Base-by-base conservation (phyloP, 2,113 vertebrate genomes). In the Lagopus leucura region DNA sequence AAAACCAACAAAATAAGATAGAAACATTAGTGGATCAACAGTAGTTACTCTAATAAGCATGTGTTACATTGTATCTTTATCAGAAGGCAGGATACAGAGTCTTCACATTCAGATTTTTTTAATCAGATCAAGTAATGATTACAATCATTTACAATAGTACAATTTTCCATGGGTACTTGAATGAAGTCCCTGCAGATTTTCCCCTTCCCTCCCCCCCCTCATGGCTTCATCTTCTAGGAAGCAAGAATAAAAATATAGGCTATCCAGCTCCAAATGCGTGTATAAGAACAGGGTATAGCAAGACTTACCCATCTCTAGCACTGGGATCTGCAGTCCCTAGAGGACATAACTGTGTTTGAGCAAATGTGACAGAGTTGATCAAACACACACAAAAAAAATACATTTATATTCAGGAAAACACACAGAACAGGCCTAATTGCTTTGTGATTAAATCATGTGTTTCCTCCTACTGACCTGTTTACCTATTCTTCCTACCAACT, bases 71-170 rank as follows among this genome's bases (percentile, higher is more conserved):
- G 73, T 45, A 61, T 86, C 76, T 88, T 84, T 61, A 75, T 63
- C 43, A 83, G 82, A 86, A 71, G 88, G 78, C 79, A 96, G 73
- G 34, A 84, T 92, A 89, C 57, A 86, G 90, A 92, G 54, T 52
- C 38, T 78, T 94, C 79, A 86, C 63, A 73, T 75, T 88, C 38
- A 57, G 36, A 14, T 38, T 66, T 4, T 72, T 75, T 94, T 82
- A 58, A 82, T 86, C 73, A 91, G 40, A 86, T 76, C 32, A 74
- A 60, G 42, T 74, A 86, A 92, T 36, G 25, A 81, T 89, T 88
- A 92, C 43, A 86, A 61, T 86, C 57, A 61, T 80, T 80, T 83
- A 91, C 57, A 88, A 71, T 70, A 85, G 8, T 45, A 87, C 17
- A 79, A 32, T 87, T 92, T 92, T 64, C 65, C 57, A 34, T 34